These are phyloP conservation scores for Euwallacea fornicatus DNA, from an alignment of 1,140 invertebrate genomes.

Conservation along the genomic window DNA sequence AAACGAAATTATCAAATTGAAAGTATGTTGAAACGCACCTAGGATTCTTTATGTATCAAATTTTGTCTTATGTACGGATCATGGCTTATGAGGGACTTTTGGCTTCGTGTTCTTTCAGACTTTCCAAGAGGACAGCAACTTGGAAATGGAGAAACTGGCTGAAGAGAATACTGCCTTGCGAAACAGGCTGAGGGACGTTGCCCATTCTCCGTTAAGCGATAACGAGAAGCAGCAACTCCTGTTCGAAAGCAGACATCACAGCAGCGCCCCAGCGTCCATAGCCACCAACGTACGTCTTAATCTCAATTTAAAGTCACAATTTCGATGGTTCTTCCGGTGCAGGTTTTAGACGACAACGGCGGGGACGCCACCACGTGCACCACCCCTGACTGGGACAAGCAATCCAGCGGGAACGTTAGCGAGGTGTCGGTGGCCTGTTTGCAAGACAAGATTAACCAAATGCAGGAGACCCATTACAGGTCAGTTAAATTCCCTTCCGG, in stretches of 20 bases:
- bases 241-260: conserved; percentile 66
- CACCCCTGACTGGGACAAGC: conserved; percentile 85
- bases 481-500: conserved; percentile 40
- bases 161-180: conserved; percentile 76
- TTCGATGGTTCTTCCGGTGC: conserved; percentile 25
- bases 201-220: conserved; percentile 78
- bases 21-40: conserved; percentile 49
- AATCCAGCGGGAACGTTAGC: conserved; percentile 78
- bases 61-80: too few species aligned
- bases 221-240: conserved; percentile 77
- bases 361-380: conserved; percentile 65
- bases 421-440: conserved; percentile 90
- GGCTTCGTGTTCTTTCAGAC: conserved; percentile 26
- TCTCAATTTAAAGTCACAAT: too few species aligned
- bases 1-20: conserved; percentile 57
- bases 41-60: not conserved
- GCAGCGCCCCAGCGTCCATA: conserved; percentile 65
- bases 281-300: conserved; percentile 50
- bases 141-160: conserved; percentile 65
- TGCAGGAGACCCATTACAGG: conserved; percentile 85
- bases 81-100: too few species aligned
- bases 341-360: conserved; percentile 51
- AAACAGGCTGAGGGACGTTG: conserved; percentile 72
- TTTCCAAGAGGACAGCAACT: conserved; percentile 61
- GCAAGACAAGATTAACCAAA: conserved; percentile 89